Conservation (phyloP, 1,140 invertebrate genomes). For the Muscidifurax raptorellus region DNA sequence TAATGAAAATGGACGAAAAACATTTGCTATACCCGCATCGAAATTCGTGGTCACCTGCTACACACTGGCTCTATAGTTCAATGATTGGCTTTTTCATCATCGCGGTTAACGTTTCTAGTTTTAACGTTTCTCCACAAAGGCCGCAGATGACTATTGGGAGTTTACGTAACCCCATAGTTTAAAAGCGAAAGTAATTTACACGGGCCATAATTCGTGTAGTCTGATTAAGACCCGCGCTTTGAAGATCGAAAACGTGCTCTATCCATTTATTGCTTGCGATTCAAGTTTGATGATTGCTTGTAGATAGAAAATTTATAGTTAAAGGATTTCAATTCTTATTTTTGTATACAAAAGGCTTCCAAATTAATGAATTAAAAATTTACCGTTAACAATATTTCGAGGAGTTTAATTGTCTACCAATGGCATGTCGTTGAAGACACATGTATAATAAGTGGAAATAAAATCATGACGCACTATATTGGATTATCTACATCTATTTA, state of each 20-base stretch:
- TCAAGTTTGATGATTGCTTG: no score
- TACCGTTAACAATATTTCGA: no score
- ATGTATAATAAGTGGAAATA: no score
- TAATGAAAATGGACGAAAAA: no score
- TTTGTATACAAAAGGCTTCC: no score
- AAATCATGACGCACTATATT: no score
- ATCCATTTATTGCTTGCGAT: neutral
- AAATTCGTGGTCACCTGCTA: neutral
- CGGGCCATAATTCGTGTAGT: neutral
- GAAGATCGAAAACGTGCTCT: neutral
- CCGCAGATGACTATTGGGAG: neutral
- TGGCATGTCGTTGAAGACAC: no score
- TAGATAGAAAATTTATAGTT: no score
- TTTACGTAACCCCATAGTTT: conserved; percentile 5
- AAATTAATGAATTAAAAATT: no score
- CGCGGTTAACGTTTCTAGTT: neutral
- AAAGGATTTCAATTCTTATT: no score
- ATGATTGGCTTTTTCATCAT: neutral
- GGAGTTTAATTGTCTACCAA: no score
- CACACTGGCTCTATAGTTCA: neutral
- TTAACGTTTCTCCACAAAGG: conserved; percentile 3
- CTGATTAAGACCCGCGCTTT: neutral
- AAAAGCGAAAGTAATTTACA: conserved; percentile 33
- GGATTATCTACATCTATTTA: no score
- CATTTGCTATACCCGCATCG: neutral